A percentile compares a stretch with the other conserved stretches of the same genome.
phyloP scores from a whole-genome alignment of 2,113 vertebrate genomes.

The Sporophila hypoxantha region DNA sequence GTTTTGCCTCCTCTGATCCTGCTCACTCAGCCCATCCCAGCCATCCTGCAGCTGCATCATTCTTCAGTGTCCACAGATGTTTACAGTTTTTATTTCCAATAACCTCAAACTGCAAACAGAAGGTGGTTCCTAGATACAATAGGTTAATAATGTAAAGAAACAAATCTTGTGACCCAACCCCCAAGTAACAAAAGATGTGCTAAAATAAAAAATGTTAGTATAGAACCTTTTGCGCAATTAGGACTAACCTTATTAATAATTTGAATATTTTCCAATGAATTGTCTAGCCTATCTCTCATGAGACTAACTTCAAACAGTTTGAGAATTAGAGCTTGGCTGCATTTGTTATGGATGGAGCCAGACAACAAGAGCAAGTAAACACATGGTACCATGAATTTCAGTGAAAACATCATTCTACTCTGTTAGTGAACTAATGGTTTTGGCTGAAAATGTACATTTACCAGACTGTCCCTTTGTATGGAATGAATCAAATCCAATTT shows the following conservation, averaged over 20 bases:
- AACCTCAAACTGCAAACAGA: neutral
- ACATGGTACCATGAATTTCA: neutral
- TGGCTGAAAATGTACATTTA: constrained; percentile 10
- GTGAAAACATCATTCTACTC: neutral
- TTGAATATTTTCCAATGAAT: neutral
- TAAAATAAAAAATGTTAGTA: neutral
- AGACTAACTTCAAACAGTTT: constrained; percentile 7
- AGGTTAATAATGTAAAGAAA: neutral
- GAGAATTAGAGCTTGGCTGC: constrained; percentile 31
- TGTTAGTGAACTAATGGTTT: neutral
- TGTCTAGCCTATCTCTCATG: neutral
- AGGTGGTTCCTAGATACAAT: neutral
- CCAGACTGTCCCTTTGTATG: neutral
- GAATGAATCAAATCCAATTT: constrained; percentile 15
- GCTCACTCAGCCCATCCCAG: neutral
- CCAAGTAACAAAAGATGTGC: neutral
- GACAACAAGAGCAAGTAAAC: constrained; percentile 7
- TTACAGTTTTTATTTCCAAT: neutral
- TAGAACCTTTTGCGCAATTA: neutral
- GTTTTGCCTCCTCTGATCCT: neutral
- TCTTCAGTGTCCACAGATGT: neutral
- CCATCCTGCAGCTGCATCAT: neutral
- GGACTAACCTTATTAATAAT: neutral
- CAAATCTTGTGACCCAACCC: neutral
- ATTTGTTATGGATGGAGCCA: constrained; percentile 14